Conservation (phyloP, 2,888 invertebrate genomes). For the Spicauda simplicius region DNA sequence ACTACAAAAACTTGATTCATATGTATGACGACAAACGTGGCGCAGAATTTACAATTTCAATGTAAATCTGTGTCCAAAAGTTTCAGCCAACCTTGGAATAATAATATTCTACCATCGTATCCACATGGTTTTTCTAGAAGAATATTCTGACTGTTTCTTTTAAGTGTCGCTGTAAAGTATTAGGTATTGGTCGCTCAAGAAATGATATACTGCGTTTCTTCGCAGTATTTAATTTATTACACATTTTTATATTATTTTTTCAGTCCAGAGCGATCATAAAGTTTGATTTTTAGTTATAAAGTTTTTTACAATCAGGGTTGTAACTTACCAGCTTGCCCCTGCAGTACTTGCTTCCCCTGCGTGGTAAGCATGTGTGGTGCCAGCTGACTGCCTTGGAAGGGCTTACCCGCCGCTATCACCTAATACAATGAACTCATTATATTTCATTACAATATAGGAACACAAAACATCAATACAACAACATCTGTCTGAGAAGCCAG, state of each 20-base stretch:
- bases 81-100: background rate
- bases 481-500: no score
- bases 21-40: background rate
- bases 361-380: slow-evolving; percentile 93
- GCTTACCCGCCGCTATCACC: slow-evolving; percentile 93
- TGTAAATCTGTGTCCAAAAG: background rate
- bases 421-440: slow-evolving; percentile 51
- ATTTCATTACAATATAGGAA: background rate
- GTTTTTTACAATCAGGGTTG: background rate
- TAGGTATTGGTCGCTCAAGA: background rate
- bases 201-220: no score
- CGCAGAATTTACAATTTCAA: background rate
- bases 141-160: background rate
- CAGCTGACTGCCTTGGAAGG: slow-evolving; percentile 91
- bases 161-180: background rate
- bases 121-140: background rate
- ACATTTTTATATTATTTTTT: no score
- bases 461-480: background rate
- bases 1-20: background rate
- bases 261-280: background rate
- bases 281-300: background rate
- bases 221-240: no score
- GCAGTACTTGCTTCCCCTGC: slow-evolving; percentile 90
- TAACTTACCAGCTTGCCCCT: slow-evolving; percentile 86
- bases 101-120: background rate